phyloP scores from a whole-genome alignment of 2,113 vertebrate genomes.

The Protobothrops flavoviridis region DNA sequence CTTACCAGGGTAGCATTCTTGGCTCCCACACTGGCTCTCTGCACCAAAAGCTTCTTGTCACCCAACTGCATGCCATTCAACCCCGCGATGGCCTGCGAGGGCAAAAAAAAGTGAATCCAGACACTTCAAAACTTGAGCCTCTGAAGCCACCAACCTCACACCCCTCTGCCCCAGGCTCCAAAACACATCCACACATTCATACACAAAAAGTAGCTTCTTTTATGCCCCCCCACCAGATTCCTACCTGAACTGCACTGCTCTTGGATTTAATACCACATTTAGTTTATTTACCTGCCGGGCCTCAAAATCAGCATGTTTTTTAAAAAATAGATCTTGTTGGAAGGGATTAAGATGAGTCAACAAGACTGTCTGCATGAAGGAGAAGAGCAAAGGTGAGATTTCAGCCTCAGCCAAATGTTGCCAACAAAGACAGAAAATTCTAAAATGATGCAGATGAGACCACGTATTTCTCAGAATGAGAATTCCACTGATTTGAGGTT shows the following conservation, averaged over 20 bases:
- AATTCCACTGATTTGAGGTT: background rate
- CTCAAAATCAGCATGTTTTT: constrained; percentile 15
- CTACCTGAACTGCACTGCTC: constrained; percentile 30
- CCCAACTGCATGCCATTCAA: constrained; percentile 92
- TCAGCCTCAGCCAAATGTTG: background rate
- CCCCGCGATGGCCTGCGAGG: constrained; percentile 83
- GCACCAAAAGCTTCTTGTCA: constrained; percentile 92
- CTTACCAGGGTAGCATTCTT: constrained; percentile 90
- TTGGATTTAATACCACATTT: constrained; percentile 15
- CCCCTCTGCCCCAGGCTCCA: constrained; percentile 1
- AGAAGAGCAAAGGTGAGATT: constrained; percentile 7
- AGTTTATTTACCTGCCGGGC: constrained; percentile 20
- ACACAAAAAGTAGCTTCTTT: background rate
- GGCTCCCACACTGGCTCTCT: constrained; percentile 91
- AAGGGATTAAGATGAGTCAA: constrained; percentile 20
- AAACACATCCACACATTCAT: constrained; percentile 19
- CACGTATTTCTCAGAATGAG: background rate
- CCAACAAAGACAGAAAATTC: background rate
- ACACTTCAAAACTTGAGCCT: constrained; percentile 8
- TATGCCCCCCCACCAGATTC: background rate
- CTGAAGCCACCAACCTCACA: background rate
- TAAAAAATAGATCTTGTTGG: background rate
- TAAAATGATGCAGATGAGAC: background rate
- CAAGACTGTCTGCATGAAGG: constrained; percentile 33
- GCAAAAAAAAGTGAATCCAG: constrained; percentile 26